phyloP scores from a whole-genome alignment of 2,797 vertebrate genomes.

The Lates japonicus region DNA sequence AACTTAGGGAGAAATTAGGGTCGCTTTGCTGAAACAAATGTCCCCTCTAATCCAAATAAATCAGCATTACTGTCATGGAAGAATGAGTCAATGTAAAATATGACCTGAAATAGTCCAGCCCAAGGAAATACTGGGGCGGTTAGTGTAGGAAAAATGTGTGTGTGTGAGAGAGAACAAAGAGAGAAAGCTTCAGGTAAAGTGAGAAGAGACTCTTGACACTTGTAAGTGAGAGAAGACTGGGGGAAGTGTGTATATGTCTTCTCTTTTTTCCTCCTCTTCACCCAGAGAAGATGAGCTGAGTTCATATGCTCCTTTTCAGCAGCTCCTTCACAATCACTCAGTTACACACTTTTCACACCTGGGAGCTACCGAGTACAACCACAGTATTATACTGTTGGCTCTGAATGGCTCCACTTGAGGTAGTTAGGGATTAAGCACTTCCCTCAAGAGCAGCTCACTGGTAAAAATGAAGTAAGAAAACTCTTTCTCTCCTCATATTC shows the following conservation, averaged over 20 bases:
- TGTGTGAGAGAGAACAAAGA: slow-evolving; percentile 16
- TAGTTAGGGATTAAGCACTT: slow-evolving; percentile 66
- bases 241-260: slow-evolving; percentile 24
- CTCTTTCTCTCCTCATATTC: slow-evolving; percentile 22
- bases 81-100: not conserved
- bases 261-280: slow-evolving; percentile 8
- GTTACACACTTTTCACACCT: slow-evolving; percentile 71
- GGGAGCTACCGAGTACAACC: slow-evolving; percentile 57
- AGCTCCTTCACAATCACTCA: slow-evolving; percentile 59
- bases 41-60: slow-evolving; percentile 10
- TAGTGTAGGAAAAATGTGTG: not conserved
- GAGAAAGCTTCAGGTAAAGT: slow-evolving; percentile 33
- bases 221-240: slow-evolving; percentile 27
- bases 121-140: not conserved
- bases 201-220: slow-evolving; percentile 58
- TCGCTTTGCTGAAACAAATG: not conserved
- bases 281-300: slow-evolving; percentile 53
- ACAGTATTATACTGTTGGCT: slow-evolving; percentile 59
- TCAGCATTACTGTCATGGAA: slow-evolving; percentile 1
- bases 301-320: slow-evolving; percentile 50
- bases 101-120: not conserved
- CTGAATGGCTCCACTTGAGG: slow-evolving; percentile 63
- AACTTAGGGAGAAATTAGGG: not conserved
- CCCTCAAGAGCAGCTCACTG: slow-evolving; percentile 53
- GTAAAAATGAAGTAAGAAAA: slow-evolving; percentile 37